Evolutionary conservation across 2,797 vertebrate species (phyloP), one percentile per base, ranked within the genome.

Genomic region (Pogonophryne albipinna): DNA sequence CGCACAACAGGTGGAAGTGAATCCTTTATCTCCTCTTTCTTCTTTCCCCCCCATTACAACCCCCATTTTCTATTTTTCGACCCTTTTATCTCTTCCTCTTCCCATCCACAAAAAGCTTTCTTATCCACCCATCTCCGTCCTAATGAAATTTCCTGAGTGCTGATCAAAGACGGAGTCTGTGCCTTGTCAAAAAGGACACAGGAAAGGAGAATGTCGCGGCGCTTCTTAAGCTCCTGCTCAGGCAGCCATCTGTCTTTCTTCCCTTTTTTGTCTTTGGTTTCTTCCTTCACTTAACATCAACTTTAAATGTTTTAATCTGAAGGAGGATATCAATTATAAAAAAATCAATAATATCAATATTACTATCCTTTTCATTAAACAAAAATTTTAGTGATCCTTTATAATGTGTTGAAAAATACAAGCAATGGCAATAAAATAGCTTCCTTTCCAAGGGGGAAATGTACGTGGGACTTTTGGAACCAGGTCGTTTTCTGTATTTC

Each of bases 141-240:
- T 93, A 92, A 93, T 91, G 90, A 91, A 86, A 91, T 90, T 90
- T 92, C 89, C 91, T 92, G 88, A 92, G 89, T 85, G 84, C 87
- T 91, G 89, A 93, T 92, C 89, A 92, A 91, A 93, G 88, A 69
- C 65, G 13, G 74, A 72, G 90, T 74, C 88, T 91, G 89, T 60
- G 70, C 49, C 86, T 85, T 60, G 82, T 91, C 89, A 89, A 14
- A 74, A 78, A 80, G 84, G 80, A 85, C 82, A 70, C 82, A 74
- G 79, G 84, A 85, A 87, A 83, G 82, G 71, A 87, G 78, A 74
- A 82, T 66, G 85, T 83, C 52, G 56, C 31, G 4, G 42, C 13
- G 50, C 81, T 86, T 72, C 65, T 81, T 70, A 64, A 88, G 80
- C 80, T 83, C 51, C 74, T 45, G 55, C 78, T 70, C 50, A 13